Evolutionary conservation across 2,797 vertebrate genomes (phyloP).

Genomic region (Telmatherina bonti): DNA sequence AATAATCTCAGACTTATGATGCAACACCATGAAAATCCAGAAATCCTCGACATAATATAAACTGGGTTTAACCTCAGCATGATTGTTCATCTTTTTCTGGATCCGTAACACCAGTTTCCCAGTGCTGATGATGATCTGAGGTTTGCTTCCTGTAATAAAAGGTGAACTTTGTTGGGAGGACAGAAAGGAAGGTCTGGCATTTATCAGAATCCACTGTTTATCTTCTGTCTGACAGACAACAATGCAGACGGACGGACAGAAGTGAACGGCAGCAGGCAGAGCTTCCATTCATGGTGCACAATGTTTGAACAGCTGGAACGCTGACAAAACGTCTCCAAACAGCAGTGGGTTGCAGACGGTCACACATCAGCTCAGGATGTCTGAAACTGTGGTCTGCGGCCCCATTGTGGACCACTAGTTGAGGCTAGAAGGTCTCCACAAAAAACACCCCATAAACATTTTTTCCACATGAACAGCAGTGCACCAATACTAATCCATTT

Average conservation of each 20-base stretch:
- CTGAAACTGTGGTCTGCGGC: neutral
- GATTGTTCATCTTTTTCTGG: too few relatives aligned
- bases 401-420: neutral
- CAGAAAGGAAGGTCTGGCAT: neutral
- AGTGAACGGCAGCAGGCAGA: neutral
- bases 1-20: too few relatives aligned
- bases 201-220: neutral
- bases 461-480: neutral
- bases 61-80: too few relatives aligned
- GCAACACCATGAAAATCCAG: too few relatives aligned
- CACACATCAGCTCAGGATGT: neutral
- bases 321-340: conserved; percentile 3
- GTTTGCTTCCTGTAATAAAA: too few relatives aligned
- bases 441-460: neutral
- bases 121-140: too few relatives aligned
- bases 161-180: too few relatives aligned
- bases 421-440: too few relatives aligned
- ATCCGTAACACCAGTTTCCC: too few relatives aligned
- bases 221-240: neutral
- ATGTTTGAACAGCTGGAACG: conserved; percentile 25
- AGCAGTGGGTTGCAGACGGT: neutral
- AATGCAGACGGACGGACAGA: neutral
- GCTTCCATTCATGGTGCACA: conserved; percentile 24
- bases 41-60: too few relatives aligned
- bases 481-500: too few relatives aligned